These are phyloP conservation scores for Eueides isabella DNA, from an alignment of 1,140 invertebrate genomes.

Conservation along the genomic window DNA sequence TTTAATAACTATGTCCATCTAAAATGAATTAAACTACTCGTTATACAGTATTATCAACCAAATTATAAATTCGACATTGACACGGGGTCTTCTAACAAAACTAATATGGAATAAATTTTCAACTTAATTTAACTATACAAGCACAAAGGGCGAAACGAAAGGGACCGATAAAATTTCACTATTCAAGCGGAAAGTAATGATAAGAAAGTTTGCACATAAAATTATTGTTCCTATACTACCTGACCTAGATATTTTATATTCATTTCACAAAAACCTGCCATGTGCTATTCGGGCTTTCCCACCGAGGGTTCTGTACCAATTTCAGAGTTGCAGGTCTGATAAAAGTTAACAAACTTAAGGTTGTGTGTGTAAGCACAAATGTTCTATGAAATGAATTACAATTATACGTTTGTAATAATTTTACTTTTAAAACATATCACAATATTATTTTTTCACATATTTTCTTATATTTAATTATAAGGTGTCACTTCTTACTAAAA, in stretches of 20 bases:
- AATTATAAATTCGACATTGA: slow-evolving; percentile 78
- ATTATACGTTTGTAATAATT: too few species aligned
- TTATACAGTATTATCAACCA: slow-evolving; percentile 49
- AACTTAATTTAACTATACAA: slow-evolving; percentile 81
- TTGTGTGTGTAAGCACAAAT: too few species aligned
- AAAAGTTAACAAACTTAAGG: too few species aligned
- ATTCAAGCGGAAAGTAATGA: slow-evolving; percentile 77
- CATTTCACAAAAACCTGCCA: too few species aligned
- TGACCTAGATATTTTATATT: slow-evolving; percentile 9
- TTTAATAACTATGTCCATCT: neutral
- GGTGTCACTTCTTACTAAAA: too few species aligned
- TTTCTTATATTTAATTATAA: too few species aligned
- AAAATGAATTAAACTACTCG: neutral
- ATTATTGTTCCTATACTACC: neutral
- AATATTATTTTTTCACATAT: too few species aligned
- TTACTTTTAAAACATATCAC: too few species aligned
- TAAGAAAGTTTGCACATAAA: slow-evolving; percentile 61
- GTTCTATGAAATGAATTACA: too few species aligned
- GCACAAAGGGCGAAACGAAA: slow-evolving; percentile 72
- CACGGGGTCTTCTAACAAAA: slow-evolving; percentile 59
- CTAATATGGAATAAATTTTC: slow-evolving; percentile 81
- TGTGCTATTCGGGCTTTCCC: too few species aligned
- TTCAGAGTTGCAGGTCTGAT: too few species aligned
- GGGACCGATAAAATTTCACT: slow-evolving; percentile 71
- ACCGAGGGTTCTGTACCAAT: too few species aligned